phyloP scores from a whole-genome alignment of 2,797 vertebrate species.

The Eurystomus glaucurus region DNA sequence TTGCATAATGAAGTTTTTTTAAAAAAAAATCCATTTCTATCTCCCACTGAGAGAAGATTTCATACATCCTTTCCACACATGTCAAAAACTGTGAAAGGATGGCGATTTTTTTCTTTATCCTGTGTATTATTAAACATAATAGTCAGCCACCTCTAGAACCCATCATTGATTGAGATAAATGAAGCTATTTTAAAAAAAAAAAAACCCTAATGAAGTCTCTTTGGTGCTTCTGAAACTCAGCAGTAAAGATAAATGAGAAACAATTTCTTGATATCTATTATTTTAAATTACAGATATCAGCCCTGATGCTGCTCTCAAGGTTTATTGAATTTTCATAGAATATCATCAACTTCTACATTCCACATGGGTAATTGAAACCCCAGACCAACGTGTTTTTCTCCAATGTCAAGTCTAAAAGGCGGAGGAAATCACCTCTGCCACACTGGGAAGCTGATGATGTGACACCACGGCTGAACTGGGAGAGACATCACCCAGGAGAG shows the following conservation, averaged over 20 bases:
- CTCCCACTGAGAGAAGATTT: constrained; percentile 3
- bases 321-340: constrained; percentile 84
- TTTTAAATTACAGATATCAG: constrained; percentile 89
- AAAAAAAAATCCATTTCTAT: not conserved
- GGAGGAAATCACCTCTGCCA: not conserved
- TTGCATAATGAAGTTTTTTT: not conserved
- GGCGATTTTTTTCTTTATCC: not conserved
- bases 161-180: constrained; percentile 89
- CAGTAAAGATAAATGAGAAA: constrained; percentile 90
- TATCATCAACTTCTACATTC: constrained; percentile 63
- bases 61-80: not conserved
- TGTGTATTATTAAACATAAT: constrained; percentile 81
- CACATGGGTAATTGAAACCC: constrained; percentile 10
- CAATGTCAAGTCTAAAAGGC: not conserved
- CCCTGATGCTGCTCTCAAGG: constrained; percentile 81
- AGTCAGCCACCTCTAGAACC: constrained; percentile 82
- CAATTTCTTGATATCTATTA: constrained; percentile 89
- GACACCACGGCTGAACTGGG: accelerated
- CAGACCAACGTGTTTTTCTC: not conserved
- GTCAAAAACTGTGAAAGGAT: constrained; percentile 31
- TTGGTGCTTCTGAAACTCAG: constrained; percentile 83
- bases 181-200: constrained; percentile 79
- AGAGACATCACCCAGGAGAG: accelerated
- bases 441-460: accelerated
- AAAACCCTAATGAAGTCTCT: constrained; percentile 87